Evolutionary conservation across 2,888 invertebrate genomes (phyloP).

Genomic region (Dastarcus helophoroides): DNA sequence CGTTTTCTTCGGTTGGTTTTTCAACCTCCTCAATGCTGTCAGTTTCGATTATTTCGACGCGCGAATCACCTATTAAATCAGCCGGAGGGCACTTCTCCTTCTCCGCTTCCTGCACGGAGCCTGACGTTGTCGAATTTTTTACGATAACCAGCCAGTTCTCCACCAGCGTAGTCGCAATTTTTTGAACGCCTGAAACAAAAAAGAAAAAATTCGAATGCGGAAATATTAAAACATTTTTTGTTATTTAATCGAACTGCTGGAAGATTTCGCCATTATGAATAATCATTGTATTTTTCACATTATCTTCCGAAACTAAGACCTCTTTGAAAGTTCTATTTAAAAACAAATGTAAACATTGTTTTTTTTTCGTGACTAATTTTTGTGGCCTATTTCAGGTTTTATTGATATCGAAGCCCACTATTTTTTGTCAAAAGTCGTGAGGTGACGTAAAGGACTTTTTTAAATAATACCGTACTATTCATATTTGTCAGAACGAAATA

Average conservation of each 20-base stretch:
- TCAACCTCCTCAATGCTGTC: conserved; percentile 12
- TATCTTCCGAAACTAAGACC: background rate
- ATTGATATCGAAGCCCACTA: too few relatives aligned
- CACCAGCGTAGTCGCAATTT: conserved; percentile 68
- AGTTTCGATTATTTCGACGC: conserved; percentile 13
- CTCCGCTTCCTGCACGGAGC: conserved; percentile 8
- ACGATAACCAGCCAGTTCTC: conserved; percentile 86
- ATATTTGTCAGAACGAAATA: too few relatives aligned
- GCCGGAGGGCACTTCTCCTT: conserved; percentile 8
- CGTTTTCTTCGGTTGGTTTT: conserved; percentile 6
- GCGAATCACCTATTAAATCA: conserved; percentile 6
- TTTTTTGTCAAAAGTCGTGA: too few relatives aligned
- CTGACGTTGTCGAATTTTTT: conserved; percentile 42
- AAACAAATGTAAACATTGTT: background rate
- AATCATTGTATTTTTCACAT: too few relatives aligned
- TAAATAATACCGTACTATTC: too few relatives aligned
- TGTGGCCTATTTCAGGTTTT: too few relatives aligned
- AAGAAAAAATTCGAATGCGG: conserved; percentile 1
- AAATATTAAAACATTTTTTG: background rate
- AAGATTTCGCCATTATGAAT: too few relatives aligned
- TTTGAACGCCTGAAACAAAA: conserved; percentile 55
- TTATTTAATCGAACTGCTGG: too few relatives aligned
- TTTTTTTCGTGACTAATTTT: background rate
- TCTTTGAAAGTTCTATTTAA: background rate
- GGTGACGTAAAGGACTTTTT: too few relatives aligned